phyloP scores from a whole-genome alignment of 2,797 vertebrate species.

The Mormyrus hasselquistii region DNA sequence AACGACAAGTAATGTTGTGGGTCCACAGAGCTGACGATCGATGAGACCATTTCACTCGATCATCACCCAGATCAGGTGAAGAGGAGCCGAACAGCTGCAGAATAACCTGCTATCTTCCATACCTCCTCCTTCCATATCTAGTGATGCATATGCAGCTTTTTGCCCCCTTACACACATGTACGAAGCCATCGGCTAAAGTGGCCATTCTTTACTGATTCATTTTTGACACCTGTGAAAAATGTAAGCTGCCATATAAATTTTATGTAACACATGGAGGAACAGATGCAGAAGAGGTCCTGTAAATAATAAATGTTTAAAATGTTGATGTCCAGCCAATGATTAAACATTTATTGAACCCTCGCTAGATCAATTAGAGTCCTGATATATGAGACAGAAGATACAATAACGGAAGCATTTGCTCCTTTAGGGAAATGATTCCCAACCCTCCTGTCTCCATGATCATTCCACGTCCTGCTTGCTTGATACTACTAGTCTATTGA shows the following conservation, averaged over 20 bases:
- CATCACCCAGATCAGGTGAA: constrained; percentile 31
- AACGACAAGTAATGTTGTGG: neutral
- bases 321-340: neutral
- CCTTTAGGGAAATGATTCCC: neutral
- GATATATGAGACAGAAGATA: neutral
- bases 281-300: neutral
- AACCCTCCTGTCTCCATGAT: neutral
- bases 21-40: neutral
- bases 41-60: neutral
- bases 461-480: neutral
- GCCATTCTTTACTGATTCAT: neutral
- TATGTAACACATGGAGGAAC: neutral
- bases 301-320: neutral
- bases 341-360: neutral
- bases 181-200: neutral
- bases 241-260: neutral
- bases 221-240: neutral
- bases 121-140: neutral
- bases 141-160: neutral
- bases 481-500: neutral
- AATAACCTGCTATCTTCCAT: neutral
- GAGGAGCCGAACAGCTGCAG: neutral
- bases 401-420: neutral
- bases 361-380: neutral
- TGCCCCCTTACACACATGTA: neutral